Base-by-base conservation (phyloP, 2,797 vertebrate genomes). In the Oophaga sylvatica region DNA sequence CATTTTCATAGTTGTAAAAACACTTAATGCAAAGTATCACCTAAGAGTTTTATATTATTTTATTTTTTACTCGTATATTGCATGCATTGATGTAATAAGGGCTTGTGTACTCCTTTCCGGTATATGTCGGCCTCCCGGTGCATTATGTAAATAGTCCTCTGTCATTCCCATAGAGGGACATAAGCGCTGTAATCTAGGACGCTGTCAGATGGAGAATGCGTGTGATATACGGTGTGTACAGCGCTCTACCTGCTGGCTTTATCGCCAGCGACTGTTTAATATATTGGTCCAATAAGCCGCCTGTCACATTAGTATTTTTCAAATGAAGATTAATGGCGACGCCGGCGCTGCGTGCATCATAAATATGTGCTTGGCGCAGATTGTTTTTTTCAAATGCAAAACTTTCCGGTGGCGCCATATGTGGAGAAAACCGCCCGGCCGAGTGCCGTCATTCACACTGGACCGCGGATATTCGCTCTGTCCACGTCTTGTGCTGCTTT, bases 291-390 rank as follows among this genome's bases (percentile, higher is more conserved):
- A 71, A 83, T 87, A 87, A 87, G 62, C 81, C 71, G 81, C 81
- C 87, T 79, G 81, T 83, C 87, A 83, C 73, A 59, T 63, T 20
- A 57, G 60, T 70, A 83, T 83, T 87, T 87, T 87, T 87, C 80
- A 87, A 78, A 87, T 83, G 87, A 87, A 87, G 87, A 87, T 83
- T 79, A 87, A 84, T 83, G 83, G 87, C 17, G 75, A 29, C 81
- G 78, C 70, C 65, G 65, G 53, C 62, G 48, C 35, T 41, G 62
- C 62, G 22, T 75, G 81, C 81, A 87, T 79, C 63, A 67, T 68
- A 79, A 68, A 79, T 62, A 67, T 70, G 45, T 76, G 53, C 48
- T 70, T 10, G 56, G n/a, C 20, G 63, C 35, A 80, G 63, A 78
- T 29, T 73, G 56, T 70, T 48, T 75, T 48, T 75, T 81, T 75